phyloP scores from a whole-genome alignment of 2,888 invertebrate genomes.

The Sylvicola fuscatus region DNA sequence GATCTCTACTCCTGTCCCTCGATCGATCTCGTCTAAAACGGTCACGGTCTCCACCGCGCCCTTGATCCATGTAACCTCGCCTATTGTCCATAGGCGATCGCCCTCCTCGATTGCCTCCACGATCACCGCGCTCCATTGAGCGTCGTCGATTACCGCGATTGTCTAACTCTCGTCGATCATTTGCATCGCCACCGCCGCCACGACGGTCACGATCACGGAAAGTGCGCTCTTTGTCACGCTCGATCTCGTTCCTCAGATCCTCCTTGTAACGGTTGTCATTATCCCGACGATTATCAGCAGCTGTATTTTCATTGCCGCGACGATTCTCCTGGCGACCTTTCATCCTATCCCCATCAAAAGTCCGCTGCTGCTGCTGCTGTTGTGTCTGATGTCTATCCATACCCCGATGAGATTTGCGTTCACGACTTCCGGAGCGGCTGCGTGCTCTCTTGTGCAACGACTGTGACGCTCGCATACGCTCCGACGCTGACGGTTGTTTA shows the following conservation, averaged over 20 bases:
- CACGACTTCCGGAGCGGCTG: slow-evolving; percentile 18
- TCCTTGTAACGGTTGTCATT: slow-evolving; percentile 22
- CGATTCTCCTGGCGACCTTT: slow-evolving; percentile 4
- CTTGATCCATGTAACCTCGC: slow-evolving; percentile 12
- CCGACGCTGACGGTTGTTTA: no score
- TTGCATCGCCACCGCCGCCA: slow-evolving; percentile 8
- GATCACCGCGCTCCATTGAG: slow-evolving; percentile 13
- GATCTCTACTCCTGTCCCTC: slow-evolving; percentile 15
- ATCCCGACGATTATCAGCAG: slow-evolving; percentile 23
- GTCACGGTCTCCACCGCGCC: slow-evolving; percentile 20
- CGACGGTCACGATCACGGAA: slow-evolving; percentile 21
- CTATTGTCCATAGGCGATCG: slow-evolving; percentile 16
- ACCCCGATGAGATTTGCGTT: slow-evolving; percentile 12
- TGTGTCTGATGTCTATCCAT: slow-evolving; percentile 13
- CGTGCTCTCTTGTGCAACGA: slow-evolving; percentile 12
- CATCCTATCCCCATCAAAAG: slow-evolving; percentile 11
- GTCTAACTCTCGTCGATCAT: slow-evolving; percentile 13
- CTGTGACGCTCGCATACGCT: no score
- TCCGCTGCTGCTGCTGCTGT: slow-evolving; percentile 8
- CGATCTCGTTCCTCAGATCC: slow-evolving; percentile 25
- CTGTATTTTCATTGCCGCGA: slow-evolving; percentile 6
- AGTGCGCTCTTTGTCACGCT: slow-evolving; percentile 27
- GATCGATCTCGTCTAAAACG: slow-evolving; percentile 12
- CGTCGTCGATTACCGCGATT: slow-evolving; percentile 13
- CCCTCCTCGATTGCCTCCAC: slow-evolving; percentile 12